Conservation (phyloP, 35 echinoderm and acorn worm species). For the Acanthaster planci region DNA sequence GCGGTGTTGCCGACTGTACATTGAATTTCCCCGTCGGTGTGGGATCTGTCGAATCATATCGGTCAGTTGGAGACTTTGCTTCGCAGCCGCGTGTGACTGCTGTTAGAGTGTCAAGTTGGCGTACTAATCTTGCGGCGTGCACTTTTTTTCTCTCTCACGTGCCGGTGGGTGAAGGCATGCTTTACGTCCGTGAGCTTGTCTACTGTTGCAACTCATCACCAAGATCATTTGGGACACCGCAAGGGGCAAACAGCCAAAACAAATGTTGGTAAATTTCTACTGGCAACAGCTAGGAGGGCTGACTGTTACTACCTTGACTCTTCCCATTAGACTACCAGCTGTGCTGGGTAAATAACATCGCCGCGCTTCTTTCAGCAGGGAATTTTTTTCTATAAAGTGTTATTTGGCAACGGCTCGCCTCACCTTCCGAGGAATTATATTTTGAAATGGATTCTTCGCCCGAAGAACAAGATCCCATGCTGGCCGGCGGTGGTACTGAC, state of each 20-base stretch:
- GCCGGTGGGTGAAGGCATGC: no score
- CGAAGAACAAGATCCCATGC: conserved; percentile 17
- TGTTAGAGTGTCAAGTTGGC: no score
- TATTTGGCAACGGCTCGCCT: background rate
- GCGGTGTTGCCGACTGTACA: background rate
- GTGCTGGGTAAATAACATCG: conserved; percentile 11
- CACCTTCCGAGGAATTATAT: background rate
- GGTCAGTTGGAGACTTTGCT: no score
- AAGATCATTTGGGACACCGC: conserved; percentile 13
- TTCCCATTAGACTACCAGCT: background rate
- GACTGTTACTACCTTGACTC: background rate
- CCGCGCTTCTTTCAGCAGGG: conserved; percentile 2
- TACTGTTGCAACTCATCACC: conserved; percentile 24
- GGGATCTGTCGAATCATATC: no score
- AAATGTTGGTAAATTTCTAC: conserved; percentile 27
- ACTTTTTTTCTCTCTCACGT: no score
- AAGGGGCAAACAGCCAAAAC: conserved; percentile 18
- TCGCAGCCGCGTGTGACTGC: no score
- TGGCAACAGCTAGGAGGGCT: conserved; percentile 2
- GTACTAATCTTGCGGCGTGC: no score
- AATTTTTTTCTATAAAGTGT: background rate
- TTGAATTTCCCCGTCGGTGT: no score
- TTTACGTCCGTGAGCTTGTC: no score
- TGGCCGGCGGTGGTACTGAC: conserved; percentile 11
- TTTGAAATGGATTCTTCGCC: conserved; percentile 29